Evolutionary conservation across 53 echinoderm and acorn worm species (phyloP).

Genomic region (Apostichopus leukothele): DNA sequence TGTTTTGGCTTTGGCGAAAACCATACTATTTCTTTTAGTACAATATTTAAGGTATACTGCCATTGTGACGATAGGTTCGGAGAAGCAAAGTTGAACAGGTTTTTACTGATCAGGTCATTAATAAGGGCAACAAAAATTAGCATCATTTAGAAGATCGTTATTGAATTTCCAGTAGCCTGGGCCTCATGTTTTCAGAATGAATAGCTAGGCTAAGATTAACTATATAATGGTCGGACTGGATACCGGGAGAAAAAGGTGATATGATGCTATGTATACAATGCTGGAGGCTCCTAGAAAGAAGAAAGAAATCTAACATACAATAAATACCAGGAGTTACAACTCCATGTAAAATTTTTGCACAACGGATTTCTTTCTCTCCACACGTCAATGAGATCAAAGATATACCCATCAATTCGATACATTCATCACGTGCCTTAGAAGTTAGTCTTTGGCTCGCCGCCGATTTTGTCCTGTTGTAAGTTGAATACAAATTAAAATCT

Average conservation of each 20-base stretch:
- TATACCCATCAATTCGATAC: not conserved
- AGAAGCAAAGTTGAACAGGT: not conserved
- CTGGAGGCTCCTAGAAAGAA: not conserved
- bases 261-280: not conserved
- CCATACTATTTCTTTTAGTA: no score
- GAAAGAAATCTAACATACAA: constrained; percentile 27
- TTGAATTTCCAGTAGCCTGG: constrained; percentile 1
- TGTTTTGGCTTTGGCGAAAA: no score
- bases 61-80: not conserved
- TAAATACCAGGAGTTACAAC: constrained; percentile 13
- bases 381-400: constrained; percentile 19
- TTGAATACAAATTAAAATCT: constrained; percentile 11
- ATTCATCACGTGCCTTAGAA: not conserved
- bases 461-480: constrained; percentile 3
- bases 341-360: constrained; percentile 7
- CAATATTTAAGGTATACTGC: no score
- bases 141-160: not conserved
- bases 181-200: not conserved
- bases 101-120: not conserved
- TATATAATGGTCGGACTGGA: not conserved
- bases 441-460: not conserved
- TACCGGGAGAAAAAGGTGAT: not conserved
- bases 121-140: not conserved
- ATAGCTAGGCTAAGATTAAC: not conserved
- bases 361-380: constrained; percentile 35